Evolutionary conservation across 2,797 vertebrate species (phyloP), one percentile per base, ranked within the genome.

Genomic region (Helostoma temminkii): DNA sequence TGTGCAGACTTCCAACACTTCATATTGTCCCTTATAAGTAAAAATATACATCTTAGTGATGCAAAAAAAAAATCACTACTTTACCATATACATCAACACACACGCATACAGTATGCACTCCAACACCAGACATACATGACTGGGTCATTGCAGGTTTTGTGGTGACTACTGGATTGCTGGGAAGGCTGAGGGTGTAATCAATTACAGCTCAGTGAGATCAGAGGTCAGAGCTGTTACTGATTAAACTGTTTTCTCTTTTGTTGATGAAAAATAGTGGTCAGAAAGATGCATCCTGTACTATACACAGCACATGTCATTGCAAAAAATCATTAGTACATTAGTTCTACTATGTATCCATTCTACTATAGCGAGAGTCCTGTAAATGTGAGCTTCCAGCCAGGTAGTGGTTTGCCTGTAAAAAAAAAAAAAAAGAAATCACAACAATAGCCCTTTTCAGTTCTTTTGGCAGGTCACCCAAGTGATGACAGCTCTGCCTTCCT

Each of bases 81-180:
- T 36, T 4, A 18, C 18, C 8, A n/a, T 5, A 41, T n/a, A 18
- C 16, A 41, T 28, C 32, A 42, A 3, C 42, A 18, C 43, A 55
- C 6, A 4, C 16, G 54, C 32, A 34, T 50, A 9, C 34, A 36
- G 2, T 9, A 18, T 18, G 37, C 48, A 72, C 34, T 42, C 61
- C 7, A 32, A 46, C 53, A 53, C 10, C 16, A 8, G 18, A 79
- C 25, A 60, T n/a, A 34, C 36, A 52, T 37, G 67, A 45, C 18
- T 5, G 41, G 37, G 48, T 16, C 61, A 9, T 50, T 69, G 24
- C 36, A 42, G 41, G 34, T 64, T 63, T 78, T 50, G 57, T 61
- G 66, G 62, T 75, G 62, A 67, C 61, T 72, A 45, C 18, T 82
- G 42, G 43, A 74, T 72, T 69, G 19, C 46, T 36, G 53, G 41